phyloP scores from a whole-genome alignment of 2,888 invertebrate species.

The Drosophila kuntzei region DNA sequence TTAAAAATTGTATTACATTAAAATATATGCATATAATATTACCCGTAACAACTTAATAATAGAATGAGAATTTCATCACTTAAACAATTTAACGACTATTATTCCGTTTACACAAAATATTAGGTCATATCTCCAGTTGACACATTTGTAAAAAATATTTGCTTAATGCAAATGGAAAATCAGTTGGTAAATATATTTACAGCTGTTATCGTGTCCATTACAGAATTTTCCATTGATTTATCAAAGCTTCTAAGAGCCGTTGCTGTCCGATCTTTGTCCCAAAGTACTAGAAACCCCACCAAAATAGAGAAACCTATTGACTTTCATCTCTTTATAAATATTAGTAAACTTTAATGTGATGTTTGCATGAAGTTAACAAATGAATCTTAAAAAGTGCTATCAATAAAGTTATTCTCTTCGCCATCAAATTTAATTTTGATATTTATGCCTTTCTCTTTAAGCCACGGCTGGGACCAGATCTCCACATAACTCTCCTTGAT shows the following conservation, averaged over 20 bases:
- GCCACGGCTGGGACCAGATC: constrained; percentile 71
- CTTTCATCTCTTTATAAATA: background rate
- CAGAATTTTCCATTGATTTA: background rate
- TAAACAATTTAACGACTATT: background rate
- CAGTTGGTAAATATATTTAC: background rate
- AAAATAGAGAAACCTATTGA: background rate
- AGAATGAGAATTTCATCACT: background rate
- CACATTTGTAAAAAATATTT: background rate
- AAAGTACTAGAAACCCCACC: background rate
- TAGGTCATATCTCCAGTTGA: background rate
- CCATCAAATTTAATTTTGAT: constrained; percentile 60
- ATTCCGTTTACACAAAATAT: background rate
- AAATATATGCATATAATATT: background rate
- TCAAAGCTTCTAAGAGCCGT: background rate
- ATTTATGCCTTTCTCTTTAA: constrained; percentile 51
- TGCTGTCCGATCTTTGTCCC: no score
- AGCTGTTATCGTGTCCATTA: background rate
- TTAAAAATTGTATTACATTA: background rate
- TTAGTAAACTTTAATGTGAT: background rate
- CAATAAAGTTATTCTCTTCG: constrained; percentile 40
- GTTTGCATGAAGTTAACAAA: background rate
- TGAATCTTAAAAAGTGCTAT: constrained; percentile 42
- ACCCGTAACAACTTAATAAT: no score
- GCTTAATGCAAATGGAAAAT: background rate
- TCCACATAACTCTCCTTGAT: constrained; percentile 58